Evolutionary conservation across 2,113 vertebrate genomes (phyloP), one percentile per base, ranked within the genome.

Genomic region (Anthoscopus minutus): DNA sequence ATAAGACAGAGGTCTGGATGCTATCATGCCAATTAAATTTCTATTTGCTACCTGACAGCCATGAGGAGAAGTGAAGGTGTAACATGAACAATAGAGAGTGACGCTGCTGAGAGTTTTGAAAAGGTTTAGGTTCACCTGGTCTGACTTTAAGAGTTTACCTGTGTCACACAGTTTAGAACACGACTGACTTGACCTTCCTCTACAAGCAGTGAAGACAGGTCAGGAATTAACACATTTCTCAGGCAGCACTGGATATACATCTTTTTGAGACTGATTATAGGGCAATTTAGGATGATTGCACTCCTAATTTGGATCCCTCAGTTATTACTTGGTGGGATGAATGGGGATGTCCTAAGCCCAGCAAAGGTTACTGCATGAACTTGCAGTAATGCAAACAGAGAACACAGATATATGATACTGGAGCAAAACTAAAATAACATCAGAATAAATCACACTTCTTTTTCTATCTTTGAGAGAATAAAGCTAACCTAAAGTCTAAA

Each of bases 221-320:
- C 74, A 89, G 24, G n/a, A 91, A 62, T 74, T 56, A 53, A 14
- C 11, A 71, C 0, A 5, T 84, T 80, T 89, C 33, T 91, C 38
- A 50, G 7, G 12, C 33, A 54, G 6, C 0, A 1, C 42, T 74
- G 44, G 35, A 71, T 3, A 1, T 12, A 47, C 4, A 37, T 66
- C 6, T 78, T 71, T 91, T 74, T 37, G 53, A 89, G 57, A 42
- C 11, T 78, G 14, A 79, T 91, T 85, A 35, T 9, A 80, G 18
- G 37, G n/a, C 48, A 89, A 76, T 85, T 93, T 93, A 82, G n/a
- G 44, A 89, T 87, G 70, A 81, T 74, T 85, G 28, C 19, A 30
- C 7, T 91, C 25, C 37, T 96, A 85, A 93, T 93, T 88, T 76
- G 33, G 37, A 82, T 85, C n/a, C 15, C 44, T 74, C 20, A 16